Base-by-base conservation (phyloP, 30 jellyfish, hydroid and myxozoan species). In the Aurelia sp. region DNA sequence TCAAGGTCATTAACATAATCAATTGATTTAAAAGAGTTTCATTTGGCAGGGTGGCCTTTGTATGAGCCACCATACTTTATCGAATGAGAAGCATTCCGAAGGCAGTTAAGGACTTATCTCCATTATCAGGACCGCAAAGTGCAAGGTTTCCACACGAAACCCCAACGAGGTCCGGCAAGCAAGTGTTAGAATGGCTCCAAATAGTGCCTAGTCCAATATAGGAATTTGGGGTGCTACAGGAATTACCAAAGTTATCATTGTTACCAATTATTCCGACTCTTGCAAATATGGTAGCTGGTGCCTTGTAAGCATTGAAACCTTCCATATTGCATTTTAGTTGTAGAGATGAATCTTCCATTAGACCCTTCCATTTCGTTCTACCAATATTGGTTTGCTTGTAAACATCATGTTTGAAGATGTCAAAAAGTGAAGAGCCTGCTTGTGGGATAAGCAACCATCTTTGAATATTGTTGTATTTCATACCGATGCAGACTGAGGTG, bases 91-190 rank as follows among this genome's bases (percentile, higher is more conserved):
- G 22, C 21, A 30, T 17, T 21, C 53, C 53, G 7, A 33, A 16
- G 3, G 22, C 53, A 21, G 77, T 22, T 16, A 66, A 21, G 8
- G 77, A 24, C 51, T 66, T 66, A 0, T 15, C 77, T 24, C 77
- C 77, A 30, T 66, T 66, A 33, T 66, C 77, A 10, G 77, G 51
- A 16, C 3, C 1, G 77, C 77, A 66, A 1, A 66, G 33, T 4
- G 77, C 77, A 11, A 66, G 53, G 77, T 66, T 66, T 30, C 77
- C 77, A 30, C 77, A 21, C 9, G 77, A 66, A 16, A 66, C 77
- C 33, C 53, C 53, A 10, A 18, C n/a, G 5, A 21, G 77, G 24
- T 66, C 13, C 47, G 21, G 47, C 24, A 8, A 2, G 15, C 77
- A 66, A 1, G 47, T 33, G 77, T 21, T 66, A 59, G 35, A 7